Evolutionary conservation across 1,140 invertebrate genomes (phyloP), one percentile per base, ranked within the genome.

Genomic region (Galleria mellonella): DNA sequence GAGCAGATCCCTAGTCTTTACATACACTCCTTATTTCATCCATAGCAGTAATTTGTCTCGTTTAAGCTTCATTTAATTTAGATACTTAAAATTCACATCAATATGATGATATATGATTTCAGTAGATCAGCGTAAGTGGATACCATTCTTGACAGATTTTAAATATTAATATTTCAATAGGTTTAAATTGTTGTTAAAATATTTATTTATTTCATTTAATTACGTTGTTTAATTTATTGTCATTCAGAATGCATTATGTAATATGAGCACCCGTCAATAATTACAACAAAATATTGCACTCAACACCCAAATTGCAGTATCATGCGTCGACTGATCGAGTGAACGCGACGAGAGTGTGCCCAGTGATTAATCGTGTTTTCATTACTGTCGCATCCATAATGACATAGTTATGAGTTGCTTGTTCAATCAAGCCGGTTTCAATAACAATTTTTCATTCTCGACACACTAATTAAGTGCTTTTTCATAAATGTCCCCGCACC

Each of bases 381-480:
- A 84, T 84, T 78, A 76, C 57, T 60, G 64, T 71, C 67, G 67
- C 72, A 74, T 82, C 76, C 75, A 69, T 81, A 83, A 84, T 79
- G 81, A 79, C 78, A 84, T 75, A 82, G 77, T 82, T 84, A 83
- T 79, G 70, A 79, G 67, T 75, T 61, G 72, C 68, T 67, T 72
- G 74, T 75, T 85, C 81, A 85, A 83, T 83, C 75, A 83, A 70
- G 65, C 72, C 70, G 65, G 78, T 83, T 85, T 83, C 82, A 79
- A 85, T 85, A 83, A 83, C 78, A 83, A 83, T 85, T 85, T 85
- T 85, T 85, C 78, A 85, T 73, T 73, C 76, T 79, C 75, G 78
- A 85, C 78, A 82, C 63, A 82, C 78, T 85, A 85, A 85, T 85
- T 85, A 83, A 85, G 78, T 78, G 73, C 73, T 77, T 77, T 23